Conservation (phyloP, 2,888 invertebrate species). For the Carpatolechia fugitivella region DNA sequence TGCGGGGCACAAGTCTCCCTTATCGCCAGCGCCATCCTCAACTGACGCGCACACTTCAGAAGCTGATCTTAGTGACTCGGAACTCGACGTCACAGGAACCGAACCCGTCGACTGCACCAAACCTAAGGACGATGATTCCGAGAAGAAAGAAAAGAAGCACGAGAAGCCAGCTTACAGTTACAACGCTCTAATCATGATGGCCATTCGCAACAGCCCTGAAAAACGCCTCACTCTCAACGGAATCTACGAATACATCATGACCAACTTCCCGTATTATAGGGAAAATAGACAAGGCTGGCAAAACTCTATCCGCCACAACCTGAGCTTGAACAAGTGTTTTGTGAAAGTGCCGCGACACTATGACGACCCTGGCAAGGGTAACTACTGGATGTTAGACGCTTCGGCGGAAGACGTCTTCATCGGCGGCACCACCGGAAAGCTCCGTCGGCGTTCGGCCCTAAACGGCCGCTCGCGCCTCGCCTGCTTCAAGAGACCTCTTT, state of each 20-base stretch:
- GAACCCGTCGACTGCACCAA: slow-evolving; percentile 86
- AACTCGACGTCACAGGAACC: slow-evolving; percentile 88
- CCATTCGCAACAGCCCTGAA: slow-evolving; percentile 96
- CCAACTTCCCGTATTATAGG: slow-evolving; percentile 98
- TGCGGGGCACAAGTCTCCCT: slow-evolving; percentile 63
- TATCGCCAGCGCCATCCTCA: slow-evolving; percentile 64
- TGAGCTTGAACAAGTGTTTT: slow-evolving; percentile 98
- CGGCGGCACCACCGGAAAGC: slow-evolving; percentile 96
- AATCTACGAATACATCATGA: slow-evolving; percentile 99
- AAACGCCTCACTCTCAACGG: slow-evolving; percentile 96
- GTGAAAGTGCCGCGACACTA: slow-evolving; percentile 98
- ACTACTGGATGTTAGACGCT: slow-evolving; percentile 99
- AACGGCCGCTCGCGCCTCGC: slow-evolving; percentile 93
- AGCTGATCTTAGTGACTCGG: slow-evolving; percentile 80
- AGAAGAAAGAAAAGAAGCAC: slow-evolving; percentile 81
- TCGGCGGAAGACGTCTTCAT: slow-evolving; percentile 99
- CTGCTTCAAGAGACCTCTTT: slow-evolving; percentile 89
- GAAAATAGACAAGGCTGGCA: slow-evolving; percentile 99
- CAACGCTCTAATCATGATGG: slow-evolving; percentile 99
- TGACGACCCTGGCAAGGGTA: slow-evolving; percentile 99
- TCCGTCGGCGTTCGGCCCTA: slow-evolving; percentile 93
- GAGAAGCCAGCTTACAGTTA: slow-evolving; percentile 99
- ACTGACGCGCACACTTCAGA: slow-evolving; percentile 60
- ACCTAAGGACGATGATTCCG: slow-evolving; percentile 55
- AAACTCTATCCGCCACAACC: slow-evolving; percentile 98